Evolutionary conservation across 2,113 vertebrate species (phyloP).

Genomic region (Sterrhoptilus dennistouni): DNA sequence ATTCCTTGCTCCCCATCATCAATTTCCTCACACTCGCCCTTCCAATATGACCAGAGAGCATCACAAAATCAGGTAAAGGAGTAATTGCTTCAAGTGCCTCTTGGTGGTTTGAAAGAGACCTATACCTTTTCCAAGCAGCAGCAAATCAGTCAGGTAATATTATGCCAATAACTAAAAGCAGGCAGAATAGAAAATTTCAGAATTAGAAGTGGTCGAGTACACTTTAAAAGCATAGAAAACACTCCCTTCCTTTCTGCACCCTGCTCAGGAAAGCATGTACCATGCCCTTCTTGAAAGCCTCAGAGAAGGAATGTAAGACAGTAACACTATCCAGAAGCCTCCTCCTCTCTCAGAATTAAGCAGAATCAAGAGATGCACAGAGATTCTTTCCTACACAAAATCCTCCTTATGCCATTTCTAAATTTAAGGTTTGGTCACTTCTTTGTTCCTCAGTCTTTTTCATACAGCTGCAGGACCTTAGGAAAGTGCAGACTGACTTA

Average conservation of each 20-base stretch:
- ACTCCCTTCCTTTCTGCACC: not conserved
- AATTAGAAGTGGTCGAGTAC: not conserved
- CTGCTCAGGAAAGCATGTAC: not conserved
- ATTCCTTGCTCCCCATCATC: not conserved
- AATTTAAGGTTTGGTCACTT: not conserved
- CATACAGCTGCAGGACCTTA: rapidly evolving
- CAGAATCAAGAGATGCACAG: not conserved
- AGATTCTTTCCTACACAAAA: not conserved
- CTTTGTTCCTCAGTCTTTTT: not conserved
- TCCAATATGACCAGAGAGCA: not conserved
- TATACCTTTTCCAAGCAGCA: not conserved
- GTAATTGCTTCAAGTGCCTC: not conserved
- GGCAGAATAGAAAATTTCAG: not conserved
- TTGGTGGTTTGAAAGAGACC: not conserved
- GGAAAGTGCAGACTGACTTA: not conserved
- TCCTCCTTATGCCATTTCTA: not conserved
- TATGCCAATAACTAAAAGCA: not conserved
- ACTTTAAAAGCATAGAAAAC: not conserved
- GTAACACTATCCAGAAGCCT: not conserved
- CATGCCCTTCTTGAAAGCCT: not conserved
- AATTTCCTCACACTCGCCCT: not conserved
- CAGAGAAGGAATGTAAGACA: not conserved
- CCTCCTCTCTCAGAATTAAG: not conserved
- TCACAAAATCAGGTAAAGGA: not conserved
- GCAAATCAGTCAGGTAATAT: not conserved